Evolutionary conservation across 2,888 invertebrate species (phyloP), one percentile per base, ranked within the genome.

Genomic region (Azorinus chamasolen): DNA sequence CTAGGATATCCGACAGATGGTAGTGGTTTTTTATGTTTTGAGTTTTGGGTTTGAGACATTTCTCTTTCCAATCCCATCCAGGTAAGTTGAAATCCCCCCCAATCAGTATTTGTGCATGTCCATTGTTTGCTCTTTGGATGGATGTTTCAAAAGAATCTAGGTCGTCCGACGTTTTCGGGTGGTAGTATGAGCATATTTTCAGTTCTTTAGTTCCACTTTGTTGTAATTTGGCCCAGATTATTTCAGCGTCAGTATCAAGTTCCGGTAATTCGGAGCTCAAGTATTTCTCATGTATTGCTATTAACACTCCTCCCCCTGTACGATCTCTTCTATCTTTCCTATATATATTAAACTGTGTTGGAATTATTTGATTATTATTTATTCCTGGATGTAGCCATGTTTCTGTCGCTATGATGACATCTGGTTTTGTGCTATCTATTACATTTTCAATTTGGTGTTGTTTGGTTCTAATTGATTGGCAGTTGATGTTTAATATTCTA

Each of bases 21-120:
- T 61, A 37, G 41, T 70, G 70, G 24, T 43, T 14, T 1, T 18
- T 8, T 20, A 18, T 25, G 39, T 55, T 1, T 1, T 41, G 1
- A 1, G 71, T 53, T 8, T 50, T 43, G 27, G 53, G 27, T 32
- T 59, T 72, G 2, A 65, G 12, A 2, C 2, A 14, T 25, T 72
- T 72, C 2, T 12, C 24, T 53, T 58, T 65, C 72, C 72, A 72
- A 20, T 72, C 61, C 72, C 58, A 72, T 1, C 65, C 65, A 2
- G 72, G 72, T 6, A 65, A 53, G 53, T 72, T 72, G 27, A 72
- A 63, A 48, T 72, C 72, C 2, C 72, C 72, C 4, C 22, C 72
- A 32, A 41, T 43, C 6, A 64, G 20, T 18, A 64, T 37, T 4
- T 48, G n/a, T 3, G 58, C 41, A 25, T 68, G 6, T 51, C 12